A percentile compares a stretch with the other conserved stretches of the same genome.
Evolutionary conservation across 2,113 vertebrate genomes (phyloP).

Genomic region (Neofelis nebulosa): DNA sequence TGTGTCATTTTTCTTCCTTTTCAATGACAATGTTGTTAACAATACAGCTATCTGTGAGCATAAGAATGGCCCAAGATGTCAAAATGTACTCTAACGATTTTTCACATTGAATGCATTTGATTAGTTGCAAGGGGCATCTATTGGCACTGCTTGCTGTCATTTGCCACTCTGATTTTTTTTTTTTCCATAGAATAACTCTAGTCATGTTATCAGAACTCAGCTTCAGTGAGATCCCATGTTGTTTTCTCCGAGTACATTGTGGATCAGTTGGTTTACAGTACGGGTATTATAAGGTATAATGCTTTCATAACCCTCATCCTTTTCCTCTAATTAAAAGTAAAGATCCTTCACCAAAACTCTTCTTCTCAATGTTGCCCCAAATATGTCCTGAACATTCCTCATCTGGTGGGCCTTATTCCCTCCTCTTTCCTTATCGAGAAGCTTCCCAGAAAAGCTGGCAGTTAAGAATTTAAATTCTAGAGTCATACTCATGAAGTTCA

Average conservation of each 20-base stretch:
- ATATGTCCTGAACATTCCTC: background rate
- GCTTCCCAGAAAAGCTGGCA: background rate
- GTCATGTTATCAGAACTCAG: background rate
- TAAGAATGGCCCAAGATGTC: constrained; percentile 45
- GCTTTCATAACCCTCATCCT: background rate
- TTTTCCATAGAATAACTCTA: background rate
- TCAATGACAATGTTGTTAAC: constrained; percentile 44
- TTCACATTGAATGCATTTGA: constrained; percentile 59
- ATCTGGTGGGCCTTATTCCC: background rate
- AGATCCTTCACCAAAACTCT: background rate
- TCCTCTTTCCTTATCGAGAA: background rate
- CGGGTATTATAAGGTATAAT: background rate
- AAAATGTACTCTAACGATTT: constrained; percentile 51
- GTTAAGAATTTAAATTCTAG: background rate
- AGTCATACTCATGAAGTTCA: background rate
- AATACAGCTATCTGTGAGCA: constrained; percentile 35
- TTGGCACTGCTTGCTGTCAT: constrained; percentile 51
- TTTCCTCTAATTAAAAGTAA: constrained; percentile 27
- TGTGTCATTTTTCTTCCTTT: constrained; percentile 55
- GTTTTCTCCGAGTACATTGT: background rate
- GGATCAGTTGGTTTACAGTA: background rate
- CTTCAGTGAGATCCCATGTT: background rate
- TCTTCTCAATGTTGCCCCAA: background rate
- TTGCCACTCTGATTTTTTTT: background rate
- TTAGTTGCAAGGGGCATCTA: constrained; percentile 49